Conservation (phyloP, 2,113 vertebrate genomes). For the Scytalopus superciliaris region DNA sequence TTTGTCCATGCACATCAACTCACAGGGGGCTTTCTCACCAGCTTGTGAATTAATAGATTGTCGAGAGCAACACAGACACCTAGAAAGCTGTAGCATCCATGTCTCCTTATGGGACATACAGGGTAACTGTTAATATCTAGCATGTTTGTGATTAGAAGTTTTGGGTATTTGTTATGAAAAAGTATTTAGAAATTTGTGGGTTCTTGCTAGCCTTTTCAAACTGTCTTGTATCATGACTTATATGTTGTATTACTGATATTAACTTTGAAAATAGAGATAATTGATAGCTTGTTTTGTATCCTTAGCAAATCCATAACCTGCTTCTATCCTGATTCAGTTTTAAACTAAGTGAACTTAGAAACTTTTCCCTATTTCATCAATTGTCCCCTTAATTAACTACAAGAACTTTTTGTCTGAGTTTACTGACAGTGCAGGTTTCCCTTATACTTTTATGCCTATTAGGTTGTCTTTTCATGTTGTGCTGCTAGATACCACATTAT, state of each 20-base stretch:
- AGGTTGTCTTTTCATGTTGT: neutral
- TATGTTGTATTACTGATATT: neutral
- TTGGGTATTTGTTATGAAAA: neutral
- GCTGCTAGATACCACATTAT: neutral
- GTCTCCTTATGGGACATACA: neutral
- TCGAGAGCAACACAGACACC: neutral
- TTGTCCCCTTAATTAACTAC: neutral
- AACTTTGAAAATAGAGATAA: neutral
- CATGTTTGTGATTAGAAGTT: neutral
- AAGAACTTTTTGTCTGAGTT: neutral
- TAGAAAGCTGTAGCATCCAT: neutral
- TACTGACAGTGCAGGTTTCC: neutral
- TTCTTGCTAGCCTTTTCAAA: neutral
- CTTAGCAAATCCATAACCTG: neutral
- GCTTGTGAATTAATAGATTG: neutral
- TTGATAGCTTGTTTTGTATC: neutral
- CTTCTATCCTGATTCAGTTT: neutral
- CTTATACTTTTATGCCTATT: neutral
- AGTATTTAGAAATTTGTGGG: neutral
- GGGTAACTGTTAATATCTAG: neutral
- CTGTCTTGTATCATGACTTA: neutral
- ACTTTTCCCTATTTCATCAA: neutral
- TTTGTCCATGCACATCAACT: neutral
- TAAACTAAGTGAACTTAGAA: neutral
- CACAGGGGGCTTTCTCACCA: fast-evolving